Conservation (phyloP, 2,113 vertebrate genomes). For the Barbus barbus region DNA sequence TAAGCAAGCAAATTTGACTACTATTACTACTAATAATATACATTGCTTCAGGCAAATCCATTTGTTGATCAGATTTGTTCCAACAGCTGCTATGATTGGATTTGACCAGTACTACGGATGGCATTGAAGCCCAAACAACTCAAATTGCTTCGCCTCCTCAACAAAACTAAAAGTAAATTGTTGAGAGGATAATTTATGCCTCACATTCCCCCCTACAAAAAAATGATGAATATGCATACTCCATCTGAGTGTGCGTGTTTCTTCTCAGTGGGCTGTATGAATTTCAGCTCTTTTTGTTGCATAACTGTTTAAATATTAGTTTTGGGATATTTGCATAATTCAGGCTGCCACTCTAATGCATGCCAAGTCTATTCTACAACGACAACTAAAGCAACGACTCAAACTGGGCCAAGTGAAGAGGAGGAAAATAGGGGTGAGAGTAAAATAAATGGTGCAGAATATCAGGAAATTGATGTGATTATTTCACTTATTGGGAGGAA, state of each 20-base stretch:
- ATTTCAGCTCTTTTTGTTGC: constrained; percentile 42
- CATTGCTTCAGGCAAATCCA: neutral
- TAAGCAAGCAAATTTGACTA: too few relatives aligned
- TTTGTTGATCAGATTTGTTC: constrained; percentile 19
- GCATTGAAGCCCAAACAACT: constrained; percentile 7
- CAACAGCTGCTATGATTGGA: constrained; percentile 7
- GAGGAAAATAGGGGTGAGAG: neutral
- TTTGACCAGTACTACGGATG: constrained; percentile 19
- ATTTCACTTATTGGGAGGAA: constrained; percentile 57
- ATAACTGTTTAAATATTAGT: constrained; percentile 53
- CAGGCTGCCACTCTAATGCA: constrained; percentile 29
- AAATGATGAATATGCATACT: constrained; percentile 54
- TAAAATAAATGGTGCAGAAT: constrained; percentile 38
- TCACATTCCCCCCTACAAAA: constrained; percentile 44
- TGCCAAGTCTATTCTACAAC: constrained; percentile 20
- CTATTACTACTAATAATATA: too few relatives aligned
- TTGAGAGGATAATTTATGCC: constrained; percentile 56
- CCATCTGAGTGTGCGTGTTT: constrained; percentile 23
- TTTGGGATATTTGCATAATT: constrained; percentile 55
- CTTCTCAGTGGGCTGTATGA: constrained; percentile 19
- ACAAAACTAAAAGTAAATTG: constrained; percentile 55
- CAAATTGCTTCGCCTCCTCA: too few relatives aligned
- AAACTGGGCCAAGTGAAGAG: constrained; percentile 19
- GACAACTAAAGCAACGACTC: constrained; percentile 28
- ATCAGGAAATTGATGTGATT: constrained; percentile 46